A percentile compares a stretch with the other conserved stretches of the same genome.
These are phyloP conservation scores for Falcunculus frontatus DNA, from an alignment of 2,113 vertebrate species.

Conservation along the genomic window DNA sequence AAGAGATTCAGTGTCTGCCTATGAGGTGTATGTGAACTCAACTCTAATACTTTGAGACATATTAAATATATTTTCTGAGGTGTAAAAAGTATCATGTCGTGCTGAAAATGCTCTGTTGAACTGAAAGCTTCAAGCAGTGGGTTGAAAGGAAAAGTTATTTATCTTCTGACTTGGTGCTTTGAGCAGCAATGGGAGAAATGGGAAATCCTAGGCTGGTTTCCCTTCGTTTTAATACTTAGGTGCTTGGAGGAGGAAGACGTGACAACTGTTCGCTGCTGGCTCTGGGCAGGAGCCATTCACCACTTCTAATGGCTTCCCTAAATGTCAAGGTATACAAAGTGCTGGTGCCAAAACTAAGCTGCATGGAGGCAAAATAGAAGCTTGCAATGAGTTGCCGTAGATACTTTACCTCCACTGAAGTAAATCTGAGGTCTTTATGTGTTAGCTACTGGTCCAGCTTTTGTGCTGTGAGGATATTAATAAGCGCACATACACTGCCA, in stretches of 20 bases:
- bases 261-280: not conserved
- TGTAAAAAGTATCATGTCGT: not conserved
- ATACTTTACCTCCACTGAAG: not conserved
- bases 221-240: not conserved
- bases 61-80: rapidly evolving
- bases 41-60: not conserved
- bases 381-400: not conserved
- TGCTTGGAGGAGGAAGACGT: not conserved
- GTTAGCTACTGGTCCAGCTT: not conserved
- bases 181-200: not conserved
- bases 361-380: not conserved
- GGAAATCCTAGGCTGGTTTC: not conserved
- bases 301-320: not conserved
- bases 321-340: not conserved
- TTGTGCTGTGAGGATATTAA: not conserved
- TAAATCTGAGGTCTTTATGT: not conserved
- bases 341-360: not conserved
- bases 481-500: not conserved
- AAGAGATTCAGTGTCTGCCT: not conserved
- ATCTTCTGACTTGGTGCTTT: not conserved
- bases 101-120: not conserved
- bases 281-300: not conserved
- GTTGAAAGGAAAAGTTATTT: not conserved
- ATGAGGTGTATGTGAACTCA: not conserved
- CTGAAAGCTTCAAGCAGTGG: not conserved